Evolutionary conservation across 1,140 invertebrate genomes (phyloP).

Genomic region (Samia ricini): DNA sequence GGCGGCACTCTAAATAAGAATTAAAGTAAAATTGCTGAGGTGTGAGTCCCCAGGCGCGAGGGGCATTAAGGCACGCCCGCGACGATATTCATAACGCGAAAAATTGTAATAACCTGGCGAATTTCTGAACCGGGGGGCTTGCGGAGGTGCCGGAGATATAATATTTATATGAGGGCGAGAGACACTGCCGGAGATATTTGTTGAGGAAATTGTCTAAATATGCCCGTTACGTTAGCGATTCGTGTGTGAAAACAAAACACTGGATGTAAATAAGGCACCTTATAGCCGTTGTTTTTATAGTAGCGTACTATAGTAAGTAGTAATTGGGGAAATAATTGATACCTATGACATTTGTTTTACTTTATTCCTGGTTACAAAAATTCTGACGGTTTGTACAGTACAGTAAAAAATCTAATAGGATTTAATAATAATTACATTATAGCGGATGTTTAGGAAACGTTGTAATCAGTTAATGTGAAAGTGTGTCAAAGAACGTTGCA

Average conservation of each 20-base stretch:
- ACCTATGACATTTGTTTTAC: too few relatives aligned
- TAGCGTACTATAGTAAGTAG: too few relatives aligned
- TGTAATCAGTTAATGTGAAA: too few relatives aligned
- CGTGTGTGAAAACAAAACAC: constrained; percentile 27
- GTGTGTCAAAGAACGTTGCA: too few relatives aligned
- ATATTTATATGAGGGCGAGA: constrained; percentile 57
- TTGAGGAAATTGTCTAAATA: constrained; percentile 71
- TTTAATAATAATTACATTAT: too few relatives aligned
- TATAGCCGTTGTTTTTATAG: too few relatives aligned
- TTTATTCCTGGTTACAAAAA: too few relatives aligned
- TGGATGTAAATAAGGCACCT: constrained; percentile 5
- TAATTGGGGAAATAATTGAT: too few relatives aligned
- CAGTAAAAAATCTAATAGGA: too few relatives aligned
- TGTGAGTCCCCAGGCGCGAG: constrained; percentile 59
- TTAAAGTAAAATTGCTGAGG: constrained; percentile 74
- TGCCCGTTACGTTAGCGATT: constrained; percentile 34
- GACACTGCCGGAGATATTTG: constrained; percentile 42
- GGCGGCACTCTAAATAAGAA: constrained; percentile 73
- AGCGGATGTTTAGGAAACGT: too few relatives aligned
- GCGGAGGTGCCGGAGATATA: constrained; percentile 39
- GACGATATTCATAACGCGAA: constrained; percentile 74
- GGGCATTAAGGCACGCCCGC: constrained; percentile 43
- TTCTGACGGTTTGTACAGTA: too few relatives aligned
- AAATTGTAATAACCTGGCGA: constrained; percentile 74
- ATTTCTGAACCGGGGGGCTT: constrained; percentile 52